These are phyloP conservation scores for Entelurus aequoreus DNA, from an alignment of 2,113 vertebrate species.

Conservation along the genomic window DNA sequence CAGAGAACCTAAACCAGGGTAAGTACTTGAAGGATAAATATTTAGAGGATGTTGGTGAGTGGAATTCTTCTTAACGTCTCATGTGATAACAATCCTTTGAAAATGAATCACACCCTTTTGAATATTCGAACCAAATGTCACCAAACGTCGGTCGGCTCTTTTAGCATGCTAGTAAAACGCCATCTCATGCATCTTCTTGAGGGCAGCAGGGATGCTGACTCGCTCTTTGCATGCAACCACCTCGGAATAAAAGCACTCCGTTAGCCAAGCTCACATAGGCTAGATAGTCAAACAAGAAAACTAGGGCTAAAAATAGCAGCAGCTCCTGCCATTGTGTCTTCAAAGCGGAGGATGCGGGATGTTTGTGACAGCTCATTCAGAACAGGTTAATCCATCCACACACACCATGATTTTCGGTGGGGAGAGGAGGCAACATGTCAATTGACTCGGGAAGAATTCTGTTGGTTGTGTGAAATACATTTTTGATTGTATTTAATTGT, in stretches of 20 bases:
- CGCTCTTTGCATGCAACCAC: slow-evolving; percentile 25
- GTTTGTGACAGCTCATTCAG: slow-evolving; percentile 25
- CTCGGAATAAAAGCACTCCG: slow-evolving; percentile 39
- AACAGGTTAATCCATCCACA: slow-evolving; percentile 37
- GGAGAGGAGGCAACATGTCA: neutral
- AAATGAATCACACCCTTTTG: neutral
- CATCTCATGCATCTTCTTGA: slow-evolving; percentile 23
- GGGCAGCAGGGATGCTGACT: slow-evolving; percentile 35
- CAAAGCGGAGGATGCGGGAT: slow-evolving; percentile 27
- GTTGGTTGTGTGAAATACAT: neutral
- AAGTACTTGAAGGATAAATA: slow-evolving; percentile 20
- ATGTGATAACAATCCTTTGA: neutral
- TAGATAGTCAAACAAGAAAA: slow-evolving; percentile 33
- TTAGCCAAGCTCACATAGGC: slow-evolving; percentile 43
- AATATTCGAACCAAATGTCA: neutral
- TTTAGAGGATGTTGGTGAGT: neutral
- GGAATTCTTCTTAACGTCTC: neutral
- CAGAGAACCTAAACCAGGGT: slow-evolving; percentile 88
- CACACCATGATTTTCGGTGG: slow-evolving; percentile 5
- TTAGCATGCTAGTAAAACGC: slow-evolving; percentile 17
- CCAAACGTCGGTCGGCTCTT: slow-evolving; percentile 18
- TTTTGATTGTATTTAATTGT: too few relatives aligned
- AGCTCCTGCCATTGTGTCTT: slow-evolving; percentile 36
- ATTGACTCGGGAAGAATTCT: neutral
- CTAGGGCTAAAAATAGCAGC: slow-evolving; percentile 53